These are phyloP conservation scores for Latrodectus elegans DNA, from an alignment of 2,888 invertebrate species.

Conservation along the genomic window DNA sequence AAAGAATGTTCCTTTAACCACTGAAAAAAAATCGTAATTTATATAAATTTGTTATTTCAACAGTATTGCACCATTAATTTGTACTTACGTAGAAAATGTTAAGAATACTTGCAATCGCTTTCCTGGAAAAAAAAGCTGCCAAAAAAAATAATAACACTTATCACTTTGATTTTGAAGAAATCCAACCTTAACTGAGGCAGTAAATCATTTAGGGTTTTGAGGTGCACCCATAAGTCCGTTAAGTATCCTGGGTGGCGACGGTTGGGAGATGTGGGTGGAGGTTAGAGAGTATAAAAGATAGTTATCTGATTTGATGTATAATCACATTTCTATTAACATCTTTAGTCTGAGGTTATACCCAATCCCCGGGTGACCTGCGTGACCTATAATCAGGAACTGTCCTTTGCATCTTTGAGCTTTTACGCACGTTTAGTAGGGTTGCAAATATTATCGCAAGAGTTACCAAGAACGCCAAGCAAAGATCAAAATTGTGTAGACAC, in stretches of 20 bases:
- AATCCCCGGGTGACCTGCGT: conserved; percentile 34
- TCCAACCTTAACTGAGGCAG: background rate
- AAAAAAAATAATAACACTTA: background rate
- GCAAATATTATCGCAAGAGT: background rate
- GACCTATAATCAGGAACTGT: conserved; percentile 62
- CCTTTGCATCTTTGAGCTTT: conserved; percentile 8
- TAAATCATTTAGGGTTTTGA: conserved; percentile 57
- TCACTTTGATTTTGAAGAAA: background rate
- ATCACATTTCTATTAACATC: conserved; percentile 65
- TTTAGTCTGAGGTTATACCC: conserved; percentile 28
- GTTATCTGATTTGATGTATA: conserved; percentile 40
- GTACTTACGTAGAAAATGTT: background rate
- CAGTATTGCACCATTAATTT: too few species aligned
- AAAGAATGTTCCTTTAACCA: too few species aligned
- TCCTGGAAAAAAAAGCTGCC: conserved; percentile 9
- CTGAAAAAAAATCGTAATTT: too few species aligned
- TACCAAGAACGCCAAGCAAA: too few species aligned
- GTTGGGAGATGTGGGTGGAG: conserved; percentile 11
- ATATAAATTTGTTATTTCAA: too few species aligned
- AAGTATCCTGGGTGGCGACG: background rate
- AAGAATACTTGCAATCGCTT: background rate
- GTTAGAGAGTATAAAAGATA: conserved; percentile 53
- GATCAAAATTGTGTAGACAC: too few species aligned
- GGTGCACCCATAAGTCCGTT: conserved; percentile 27
- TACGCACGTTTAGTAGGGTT: conserved; percentile 32